Base-by-base conservation (phyloP, 2,797 vertebrate species). In the Centropyge bicolor region DNA sequence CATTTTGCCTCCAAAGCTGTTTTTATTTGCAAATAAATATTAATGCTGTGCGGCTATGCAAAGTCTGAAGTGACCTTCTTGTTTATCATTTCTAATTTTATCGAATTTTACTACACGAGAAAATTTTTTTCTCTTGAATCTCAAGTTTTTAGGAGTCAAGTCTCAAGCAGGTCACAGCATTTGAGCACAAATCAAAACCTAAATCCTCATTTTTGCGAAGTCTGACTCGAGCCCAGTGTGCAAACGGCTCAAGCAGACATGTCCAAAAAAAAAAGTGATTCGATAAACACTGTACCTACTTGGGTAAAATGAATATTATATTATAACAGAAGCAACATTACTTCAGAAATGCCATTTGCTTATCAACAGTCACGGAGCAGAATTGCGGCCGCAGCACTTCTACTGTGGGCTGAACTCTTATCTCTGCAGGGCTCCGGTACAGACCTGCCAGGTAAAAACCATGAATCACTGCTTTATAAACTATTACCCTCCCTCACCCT, bases 401-500 rank as follows among this genome's bases (percentile, higher is more conserved):
- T 57, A 20, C 40, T 49, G 45, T 9, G 59, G 54, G 65, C 65
- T 77, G 66, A 80, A 82, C 71, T 57, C 54, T 67, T 71, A 84
- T 78, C 82, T 83, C 64, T 66, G 80, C 72, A 55, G 72, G 69
- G 61, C 78, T 63, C 57, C 60, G 81, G 67, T 75, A 61, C 74
- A 74, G 71, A 84, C 70, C 79, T 83, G 72, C 69, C 79, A 83
- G 86, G 81, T 88, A 79, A 66, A 90, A 82, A 76, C 49, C 70
- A 81, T 87, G 87, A 90, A 87, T 90, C 88, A 84, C 81, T 38
- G 64, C 83, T 85, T 78, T 70, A 73, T 80, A 86, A 90, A 85
- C 87, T 70, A 92, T 92, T 91, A 92, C 63, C 89, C 86, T 92
- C 55, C 46, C 57, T 89, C 72, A 84, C 80, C 80, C 55, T 49